Conservation (phyloP, 1,140 invertebrate genomes). For the Drosophila tsacasi region DNA sequence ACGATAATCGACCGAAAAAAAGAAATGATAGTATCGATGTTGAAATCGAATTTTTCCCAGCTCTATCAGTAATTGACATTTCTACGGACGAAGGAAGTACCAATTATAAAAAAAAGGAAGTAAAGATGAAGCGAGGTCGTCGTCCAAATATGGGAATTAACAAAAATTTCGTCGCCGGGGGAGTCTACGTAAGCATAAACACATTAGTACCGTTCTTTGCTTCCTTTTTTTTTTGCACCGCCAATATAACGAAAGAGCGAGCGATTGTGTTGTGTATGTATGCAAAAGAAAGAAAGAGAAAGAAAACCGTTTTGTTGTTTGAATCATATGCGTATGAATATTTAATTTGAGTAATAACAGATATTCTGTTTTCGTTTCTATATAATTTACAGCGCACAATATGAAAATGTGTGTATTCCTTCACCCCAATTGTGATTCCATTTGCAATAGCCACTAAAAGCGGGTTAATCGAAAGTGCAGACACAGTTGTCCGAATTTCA, state of each 20-base stretch:
- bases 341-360: conserved; percentile 63
- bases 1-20: too few species aligned
- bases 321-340: conserved; percentile 14
- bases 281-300: conserved; percentile 5
- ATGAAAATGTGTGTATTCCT: conserved; percentile 68
- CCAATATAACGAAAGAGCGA: not conserved
- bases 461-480: conserved; percentile 73
- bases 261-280: conserved; percentile 8
- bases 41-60: too few species aligned
- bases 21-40: too few species aligned
- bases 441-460: conserved; percentile 78
- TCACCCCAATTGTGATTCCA: conserved; percentile 73
- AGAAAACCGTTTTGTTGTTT: conserved; percentile 16
- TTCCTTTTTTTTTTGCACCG: conserved; percentile 11
- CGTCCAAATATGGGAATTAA: conserved; percentile 23
- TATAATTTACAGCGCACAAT: conserved; percentile 82
- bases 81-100: not conserved
- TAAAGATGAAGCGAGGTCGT: conserved; percentile 56
- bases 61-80: not conserved
- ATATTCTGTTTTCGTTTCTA: conserved; percentile 72
- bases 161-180: conserved; percentile 60
- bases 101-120: too few species aligned
- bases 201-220: conserved; percentile 1
- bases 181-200: conserved; percentile 61
- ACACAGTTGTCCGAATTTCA: conserved; percentile 38